Conservation (phyloP, 92 coral and sea anemone genomes). For the Porites cylindrica region DNA sequence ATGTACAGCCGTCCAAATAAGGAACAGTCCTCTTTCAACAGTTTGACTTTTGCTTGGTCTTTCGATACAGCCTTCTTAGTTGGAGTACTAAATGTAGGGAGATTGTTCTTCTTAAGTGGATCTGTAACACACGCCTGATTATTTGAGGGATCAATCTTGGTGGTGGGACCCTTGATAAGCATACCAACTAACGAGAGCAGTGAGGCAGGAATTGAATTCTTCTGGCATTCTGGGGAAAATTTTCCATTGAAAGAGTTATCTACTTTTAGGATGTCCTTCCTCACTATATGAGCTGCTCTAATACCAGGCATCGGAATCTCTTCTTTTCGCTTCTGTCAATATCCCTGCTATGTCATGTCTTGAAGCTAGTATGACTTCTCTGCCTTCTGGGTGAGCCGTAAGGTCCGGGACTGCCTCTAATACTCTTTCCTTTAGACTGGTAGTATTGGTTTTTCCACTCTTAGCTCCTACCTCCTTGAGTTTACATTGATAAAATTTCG, state of each 20-base stretch:
- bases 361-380: constrained; percentile 30
- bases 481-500: constrained; percentile 43
- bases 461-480: neutral
- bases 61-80: constrained; percentile 55
- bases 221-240: constrained; percentile 70
- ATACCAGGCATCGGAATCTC: constrained; percentile 66
- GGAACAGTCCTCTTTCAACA: constrained; percentile 69
- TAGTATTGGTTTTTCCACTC: constrained; percentile 46
- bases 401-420: constrained; percentile 69
- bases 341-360: constrained; percentile 72
- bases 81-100: constrained; percentile 49
- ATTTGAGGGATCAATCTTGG: constrained; percentile 39
- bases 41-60: constrained; percentile 59
- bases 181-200: constrained; percentile 52
- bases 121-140: constrained; percentile 77
- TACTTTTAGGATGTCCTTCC: constrained; percentile 64
- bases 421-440: constrained; percentile 68
- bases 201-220: constrained; percentile 61
- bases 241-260: constrained; percentile 71
- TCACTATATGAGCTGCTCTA: constrained; percentile 67
- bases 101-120: constrained; percentile 67
- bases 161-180: constrained; percentile 62
- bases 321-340: constrained; percentile 58
- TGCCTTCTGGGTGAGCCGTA: constrained; percentile 69
- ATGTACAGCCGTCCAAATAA: constrained; percentile 64